Percentiles rank a stretch among this genome's conserved stretches.
Conservation (phyloP, 2,797 vertebrate genomes). For the Corythornis leucogaster region DNA sequence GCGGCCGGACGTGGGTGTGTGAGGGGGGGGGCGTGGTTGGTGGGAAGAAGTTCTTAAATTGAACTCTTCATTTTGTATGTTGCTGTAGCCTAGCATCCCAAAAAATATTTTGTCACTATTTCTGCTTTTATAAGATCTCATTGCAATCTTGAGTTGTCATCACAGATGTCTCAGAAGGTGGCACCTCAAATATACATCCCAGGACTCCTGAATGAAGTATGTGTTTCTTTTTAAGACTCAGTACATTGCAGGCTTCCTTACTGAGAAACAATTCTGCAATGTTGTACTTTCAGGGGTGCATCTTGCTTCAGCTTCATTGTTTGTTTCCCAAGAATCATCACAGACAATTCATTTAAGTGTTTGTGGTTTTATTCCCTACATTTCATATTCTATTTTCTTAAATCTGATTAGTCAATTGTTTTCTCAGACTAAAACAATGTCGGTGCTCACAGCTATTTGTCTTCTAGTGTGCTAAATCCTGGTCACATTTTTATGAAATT, state of each 20-base stretch:
- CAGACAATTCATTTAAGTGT: neutral
- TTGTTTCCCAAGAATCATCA: neutral
- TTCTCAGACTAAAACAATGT: neutral
- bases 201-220: neutral
- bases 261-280: neutral
- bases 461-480: neutral
- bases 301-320: neutral
- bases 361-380: neutral
- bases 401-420: neutral
- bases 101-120: neutral
- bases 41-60: neutral
- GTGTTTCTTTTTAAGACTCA: neutral
- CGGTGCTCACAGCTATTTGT: neutral
- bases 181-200: neutral
- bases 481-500: neutral
- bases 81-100: neutral
- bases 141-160: neutral
- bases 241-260: neutral
- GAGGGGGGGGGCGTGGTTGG: no score
- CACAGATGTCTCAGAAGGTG: neutral
- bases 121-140: neutral
- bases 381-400: neutral
- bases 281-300: neutral
- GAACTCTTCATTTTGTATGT: neutral
- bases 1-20: no score